Evolutionary conservation across 2,113 vertebrate species (phyloP), one percentile per base, ranked within the genome.

Genomic region (Eulemur rufifrons): DNA sequence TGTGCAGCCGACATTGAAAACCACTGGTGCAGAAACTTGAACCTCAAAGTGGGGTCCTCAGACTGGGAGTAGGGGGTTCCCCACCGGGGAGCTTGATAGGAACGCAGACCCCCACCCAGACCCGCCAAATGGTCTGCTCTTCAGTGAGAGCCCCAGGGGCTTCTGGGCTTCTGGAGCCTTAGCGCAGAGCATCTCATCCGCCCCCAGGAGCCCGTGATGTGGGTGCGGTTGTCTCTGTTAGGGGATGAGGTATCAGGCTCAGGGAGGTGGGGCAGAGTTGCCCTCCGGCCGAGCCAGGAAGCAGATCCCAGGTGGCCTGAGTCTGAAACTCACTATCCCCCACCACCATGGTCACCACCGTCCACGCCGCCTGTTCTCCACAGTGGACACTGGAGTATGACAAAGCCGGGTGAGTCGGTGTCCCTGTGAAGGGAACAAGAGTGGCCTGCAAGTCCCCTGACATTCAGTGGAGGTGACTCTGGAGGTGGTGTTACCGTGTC

Each of bases 401-500:
- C 63, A 7, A 10, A 42, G 37, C 54, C 47, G 4, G 52, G 37
- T 7, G 17, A 8, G 86, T 32, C 3, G 0, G 52, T 54, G n/a
- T 20, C 42, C 10, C 45, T 27, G 17, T 9, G 47, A 14, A n/a
- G 32, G 29, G 32, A 8, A 42, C 13, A 18, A 4, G 47, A 34
- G 18, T 21, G 18, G 5, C 15, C 74, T 32, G 8, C 15, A 77
- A 39, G 47, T n/a, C 27, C 34, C 32, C 14, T 9, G 1, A 20
- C 2, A 0, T 15, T n/a, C 39, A n/a, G 20, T 6, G 8, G 9
- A 37, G 14, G 47, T 2, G 23, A 21, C 52, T 2, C 2, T 6
- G 20, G 69, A 29, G 3, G 6, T 39, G 59, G 17, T 18, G 6
- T 29, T 39, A 3, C 21, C 32, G 9, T 37, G 25, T 32, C 47